Percentiles rank a stretch among this genome's conserved stretches.
phyloP scores from a whole-genome alignment of 2,888 invertebrate species.

The Cinara cedri region DNA sequence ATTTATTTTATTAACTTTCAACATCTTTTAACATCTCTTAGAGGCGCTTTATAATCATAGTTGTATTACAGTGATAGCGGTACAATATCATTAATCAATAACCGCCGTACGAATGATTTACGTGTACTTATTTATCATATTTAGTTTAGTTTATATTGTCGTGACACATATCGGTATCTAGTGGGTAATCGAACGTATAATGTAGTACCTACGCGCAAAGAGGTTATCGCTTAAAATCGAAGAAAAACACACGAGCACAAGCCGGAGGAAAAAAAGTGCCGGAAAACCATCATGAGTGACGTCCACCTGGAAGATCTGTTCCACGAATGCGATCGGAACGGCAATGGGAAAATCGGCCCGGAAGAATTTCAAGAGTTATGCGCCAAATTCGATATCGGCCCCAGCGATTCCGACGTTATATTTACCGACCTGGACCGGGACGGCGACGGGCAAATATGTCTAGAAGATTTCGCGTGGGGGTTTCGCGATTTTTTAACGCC shows the following conservation, averaged over 20 bases:
- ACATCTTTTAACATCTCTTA: neutral
- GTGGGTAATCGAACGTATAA: neutral
- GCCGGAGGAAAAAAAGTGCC: neutral
- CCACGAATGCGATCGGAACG: constrained; percentile 64
- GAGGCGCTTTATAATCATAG: too few species aligned
- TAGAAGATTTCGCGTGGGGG: constrained; percentile 66
- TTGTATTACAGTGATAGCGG: too few species aligned
- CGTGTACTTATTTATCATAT: neutral
- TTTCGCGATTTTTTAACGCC: constrained; percentile 63
- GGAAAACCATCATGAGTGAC: constrained; percentile 56
- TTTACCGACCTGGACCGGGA: constrained; percentile 66
- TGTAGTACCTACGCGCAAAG: neutral
- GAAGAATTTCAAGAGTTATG: constrained; percentile 65
- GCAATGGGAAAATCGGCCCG: constrained; percentile 64
- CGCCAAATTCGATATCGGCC: constrained; percentile 63
- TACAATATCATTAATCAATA: neutral
- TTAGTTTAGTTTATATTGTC: neutral
- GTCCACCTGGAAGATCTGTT: constrained; percentile 63
- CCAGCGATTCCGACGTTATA: constrained; percentile 64
- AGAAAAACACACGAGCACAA: neutral
- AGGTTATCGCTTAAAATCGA: neutral
- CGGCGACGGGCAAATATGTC: constrained; percentile 66
- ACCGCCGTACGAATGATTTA: neutral
- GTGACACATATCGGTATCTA: neutral
- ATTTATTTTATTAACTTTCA: neutral